Base-by-base conservation (phyloP, 2,888 invertebrate species). In the Hypercompe scribonia region DNA sequence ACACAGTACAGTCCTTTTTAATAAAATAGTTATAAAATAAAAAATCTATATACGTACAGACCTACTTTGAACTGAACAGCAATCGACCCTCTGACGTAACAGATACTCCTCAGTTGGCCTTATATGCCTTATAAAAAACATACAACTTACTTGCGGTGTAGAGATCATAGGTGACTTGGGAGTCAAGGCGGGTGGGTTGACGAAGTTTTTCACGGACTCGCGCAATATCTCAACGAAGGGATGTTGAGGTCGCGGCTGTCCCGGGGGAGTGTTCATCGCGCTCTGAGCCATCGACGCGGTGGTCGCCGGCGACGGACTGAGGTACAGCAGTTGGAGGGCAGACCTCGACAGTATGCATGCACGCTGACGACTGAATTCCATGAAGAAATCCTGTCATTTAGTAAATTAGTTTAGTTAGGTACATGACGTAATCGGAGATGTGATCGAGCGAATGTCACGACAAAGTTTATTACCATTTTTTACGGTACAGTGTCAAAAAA, bases 261-360 rank as follows among this genome's bases (percentile, higher is more conserved):
- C 89, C 13, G 72, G 73, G 0, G 88, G 87, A 85, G 88, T 89
- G 68, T 89, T 93, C 73, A 93, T 92, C 0, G 92, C 84, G 71
- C 87, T 84, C 76, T 88, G 91, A 0, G 90, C 91, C 88, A 90
- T 78, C 1, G 91, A 87, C 61, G 96, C 93, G 15, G 91, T 89
- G 72, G 83, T 89, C 3, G 94, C 95, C 3, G 95, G 92, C 36
- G 94, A 91, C 70, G 95, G 95, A 74, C 92, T 94, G 75, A 97
- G 96, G 90, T 98, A 98, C 46, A 98, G 95, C 77, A 98, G 96
- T 90, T 99, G 99, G 8, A 99, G 95, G 61, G 99, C 97, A 66
- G 99, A 99, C 72, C 99, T 97, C 1, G 99, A 99, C 15, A 99
- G 96, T 75, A 99, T 98, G 92, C 99, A 99, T 2, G 99, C 98